Percentiles rank a stretch among this genome's conserved stretches.
Evolutionary conservation across 2,797 vertebrate species (phyloP).

Genomic region (Thaleichthys pacificus): DNA sequence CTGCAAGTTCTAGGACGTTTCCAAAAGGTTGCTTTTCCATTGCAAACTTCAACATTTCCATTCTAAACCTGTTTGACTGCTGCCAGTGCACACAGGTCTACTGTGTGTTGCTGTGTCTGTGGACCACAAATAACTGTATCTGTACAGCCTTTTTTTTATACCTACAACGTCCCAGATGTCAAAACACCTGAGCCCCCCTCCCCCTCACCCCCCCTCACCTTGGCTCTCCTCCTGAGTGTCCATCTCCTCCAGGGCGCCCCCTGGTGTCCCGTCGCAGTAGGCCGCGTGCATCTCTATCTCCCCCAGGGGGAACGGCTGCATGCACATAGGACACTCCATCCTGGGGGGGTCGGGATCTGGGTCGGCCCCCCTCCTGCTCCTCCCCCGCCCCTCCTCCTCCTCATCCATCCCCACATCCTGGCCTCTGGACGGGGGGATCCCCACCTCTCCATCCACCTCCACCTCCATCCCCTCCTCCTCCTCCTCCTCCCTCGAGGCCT

Average conservation of each 20-base stretch:
- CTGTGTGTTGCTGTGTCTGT: not conserved
- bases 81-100: not conserved
- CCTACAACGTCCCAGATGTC: not conserved
- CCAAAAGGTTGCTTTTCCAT: too few relatives aligned
- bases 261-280: conserved; percentile 83
- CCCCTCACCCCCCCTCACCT: conserved; percentile 25
- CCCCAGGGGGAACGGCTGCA: conserved; percentile 68
- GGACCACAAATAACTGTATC: too few relatives aligned
- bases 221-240: conserved; percentile 19
- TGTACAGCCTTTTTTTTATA: not conserved
- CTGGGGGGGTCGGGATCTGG: conserved; percentile 23
- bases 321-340: conserved; percentile 87
- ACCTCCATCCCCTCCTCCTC: conserved; percentile 40
- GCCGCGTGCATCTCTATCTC: conserved; percentile 89
- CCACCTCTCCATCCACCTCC: conserved; percentile 24
- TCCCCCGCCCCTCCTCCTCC: conserved; percentile 31
- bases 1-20: too few relatives aligned
- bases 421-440: not conserved
- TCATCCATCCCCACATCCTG: conserved; percentile 13
- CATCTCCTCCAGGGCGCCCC: conserved; percentile 29
- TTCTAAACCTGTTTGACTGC: too few relatives aligned
- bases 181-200: not conserved
- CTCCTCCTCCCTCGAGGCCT: conserved; percentile 15
- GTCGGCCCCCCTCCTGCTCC: not conserved
- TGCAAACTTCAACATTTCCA: too few relatives aligned